These are phyloP conservation scores for Masnerella sp. DNA, from an alignment of 2,888 invertebrate species.

Conservation along the genomic window DNA sequence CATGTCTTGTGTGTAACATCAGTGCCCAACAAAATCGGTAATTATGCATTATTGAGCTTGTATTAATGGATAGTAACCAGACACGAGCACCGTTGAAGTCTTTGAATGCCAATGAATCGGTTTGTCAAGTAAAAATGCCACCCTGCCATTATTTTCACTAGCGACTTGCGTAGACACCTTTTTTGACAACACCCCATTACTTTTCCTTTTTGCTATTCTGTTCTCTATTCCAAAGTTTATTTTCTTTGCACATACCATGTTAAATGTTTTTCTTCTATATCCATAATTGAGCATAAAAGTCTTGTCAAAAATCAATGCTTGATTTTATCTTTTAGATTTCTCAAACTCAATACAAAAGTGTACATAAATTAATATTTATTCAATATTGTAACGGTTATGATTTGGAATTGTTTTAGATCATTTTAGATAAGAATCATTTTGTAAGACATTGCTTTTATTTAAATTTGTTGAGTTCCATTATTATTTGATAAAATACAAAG, in stretches of 20 bases:
- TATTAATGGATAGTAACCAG: constrained; percentile 69
- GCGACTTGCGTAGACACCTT: constrained; percentile 11
- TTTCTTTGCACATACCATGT: not conserved
- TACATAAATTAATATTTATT: too few species aligned
- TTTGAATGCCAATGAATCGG: constrained; percentile 63
- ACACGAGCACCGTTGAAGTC: constrained; percentile 72
- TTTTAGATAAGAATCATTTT: too few species aligned
- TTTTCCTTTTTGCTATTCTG: not conserved
- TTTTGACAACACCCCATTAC: constrained; percentile 45
- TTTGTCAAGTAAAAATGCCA: constrained; percentile 19
- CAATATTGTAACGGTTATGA: too few species aligned
- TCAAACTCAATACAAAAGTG: too few species aligned
- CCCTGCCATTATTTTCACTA: not conserved
- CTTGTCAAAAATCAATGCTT: too few species aligned
- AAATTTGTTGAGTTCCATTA: too few species aligned
- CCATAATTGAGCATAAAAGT: too few species aligned
- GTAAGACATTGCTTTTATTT: too few species aligned
- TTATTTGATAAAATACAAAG: too few species aligned
- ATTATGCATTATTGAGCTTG: constrained; percentile 70
- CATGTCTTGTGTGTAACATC: constrained; percentile 40
- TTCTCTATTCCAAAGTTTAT: not conserved
- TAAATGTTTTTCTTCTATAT: too few species aligned
- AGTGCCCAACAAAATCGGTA: constrained; percentile 63
- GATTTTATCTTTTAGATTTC: too few species aligned
- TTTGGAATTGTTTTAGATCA: too few species aligned